phyloP scores from a whole-genome alignment of 2,113 vertebrate genomes.

The Steatornis caripensis region DNA sequence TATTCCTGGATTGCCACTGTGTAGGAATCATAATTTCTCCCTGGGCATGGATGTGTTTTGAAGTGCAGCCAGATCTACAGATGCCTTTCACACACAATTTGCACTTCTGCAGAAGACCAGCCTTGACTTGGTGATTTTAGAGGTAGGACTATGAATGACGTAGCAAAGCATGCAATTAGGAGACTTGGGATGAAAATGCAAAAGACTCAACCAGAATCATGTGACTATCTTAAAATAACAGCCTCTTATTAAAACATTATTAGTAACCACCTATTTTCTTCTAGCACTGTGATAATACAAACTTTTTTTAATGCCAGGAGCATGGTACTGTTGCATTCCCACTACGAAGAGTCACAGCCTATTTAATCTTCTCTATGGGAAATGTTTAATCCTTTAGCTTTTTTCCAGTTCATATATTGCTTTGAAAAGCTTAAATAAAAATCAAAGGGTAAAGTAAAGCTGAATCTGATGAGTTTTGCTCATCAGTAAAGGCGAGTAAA shows the following conservation, averaged over 20 bases:
- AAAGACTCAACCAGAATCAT: not conserved
- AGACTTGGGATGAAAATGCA: not conserved
- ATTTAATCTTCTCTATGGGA: not conserved
- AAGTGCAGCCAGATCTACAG: not conserved
- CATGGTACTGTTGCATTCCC: not conserved
- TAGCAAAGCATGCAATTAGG: not conserved
- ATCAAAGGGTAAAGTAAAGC: not conserved
- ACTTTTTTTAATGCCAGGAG: not conserved
- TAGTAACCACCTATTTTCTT: not conserved
- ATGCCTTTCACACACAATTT: not conserved
- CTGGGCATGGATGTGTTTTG: not conserved
- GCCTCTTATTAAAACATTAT: not conserved
- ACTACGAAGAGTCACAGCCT: not conserved
- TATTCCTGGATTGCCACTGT: accelerated
- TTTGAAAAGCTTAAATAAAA: not conserved
- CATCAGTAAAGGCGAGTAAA: not conserved
- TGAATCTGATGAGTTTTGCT: not conserved
- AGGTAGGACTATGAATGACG: not conserved
- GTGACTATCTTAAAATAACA: not conserved
- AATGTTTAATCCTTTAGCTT: not conserved
- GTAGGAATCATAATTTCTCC: not conserved
- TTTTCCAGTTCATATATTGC: not conserved
- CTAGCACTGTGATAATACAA: accelerated
- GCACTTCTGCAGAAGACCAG: not conserved
- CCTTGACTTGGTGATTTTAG: not conserved